These are phyloP conservation scores for Drosophila ananassae DNA, from an alignment of 1,140 invertebrate species.

Conservation along the genomic window DNA sequence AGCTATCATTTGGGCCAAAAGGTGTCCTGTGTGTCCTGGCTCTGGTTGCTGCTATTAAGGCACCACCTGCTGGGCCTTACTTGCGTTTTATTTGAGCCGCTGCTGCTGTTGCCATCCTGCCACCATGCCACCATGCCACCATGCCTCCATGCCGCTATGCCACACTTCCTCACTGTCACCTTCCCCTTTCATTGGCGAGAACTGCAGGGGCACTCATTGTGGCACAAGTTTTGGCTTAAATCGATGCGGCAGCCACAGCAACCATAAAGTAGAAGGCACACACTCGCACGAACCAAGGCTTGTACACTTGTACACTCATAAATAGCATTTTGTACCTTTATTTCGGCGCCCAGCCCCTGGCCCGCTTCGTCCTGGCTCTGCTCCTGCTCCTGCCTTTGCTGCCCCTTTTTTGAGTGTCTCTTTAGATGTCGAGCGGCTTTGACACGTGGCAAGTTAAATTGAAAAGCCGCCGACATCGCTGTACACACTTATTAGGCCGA, in stretches of 20 bases:
- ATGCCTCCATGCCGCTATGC: no score
- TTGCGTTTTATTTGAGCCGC: slow-evolving; percentile 58
- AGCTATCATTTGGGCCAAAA: slow-evolving; percentile 61
- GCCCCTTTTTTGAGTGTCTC: slow-evolving; percentile 65
- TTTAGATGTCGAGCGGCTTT: slow-evolving; percentile 71
- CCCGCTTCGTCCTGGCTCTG: background rate
- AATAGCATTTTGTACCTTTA: slow-evolving; percentile 21
- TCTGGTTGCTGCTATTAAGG: slow-evolving; percentile 29
- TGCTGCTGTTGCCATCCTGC: background rate
- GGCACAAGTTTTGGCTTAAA: slow-evolving; percentile 74
- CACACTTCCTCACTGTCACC: no score
- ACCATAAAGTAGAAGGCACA: slow-evolving; percentile 66
- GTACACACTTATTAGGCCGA: slow-evolving; percentile 72
- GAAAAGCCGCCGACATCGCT: slow-evolving; percentile 73
- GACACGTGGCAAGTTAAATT: slow-evolving; percentile 80
- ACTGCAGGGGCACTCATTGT: slow-evolving; percentile 61
- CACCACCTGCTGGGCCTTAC: slow-evolving; percentile 59
- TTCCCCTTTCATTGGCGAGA: background rate
- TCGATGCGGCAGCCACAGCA: slow-evolving; percentile 76
- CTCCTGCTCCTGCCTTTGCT: background rate
- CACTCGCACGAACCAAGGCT: slow-evolving; percentile 34
- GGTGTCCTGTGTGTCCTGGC: slow-evolving; percentile 28
- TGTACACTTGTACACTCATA: slow-evolving; percentile 5
- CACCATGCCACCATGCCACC: no score
- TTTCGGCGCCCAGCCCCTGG: background rate